These are phyloP conservation scores for Regulus satrapa DNA, from an alignment of 2,113 vertebrate genomes.

Conservation along the genomic window DNA sequence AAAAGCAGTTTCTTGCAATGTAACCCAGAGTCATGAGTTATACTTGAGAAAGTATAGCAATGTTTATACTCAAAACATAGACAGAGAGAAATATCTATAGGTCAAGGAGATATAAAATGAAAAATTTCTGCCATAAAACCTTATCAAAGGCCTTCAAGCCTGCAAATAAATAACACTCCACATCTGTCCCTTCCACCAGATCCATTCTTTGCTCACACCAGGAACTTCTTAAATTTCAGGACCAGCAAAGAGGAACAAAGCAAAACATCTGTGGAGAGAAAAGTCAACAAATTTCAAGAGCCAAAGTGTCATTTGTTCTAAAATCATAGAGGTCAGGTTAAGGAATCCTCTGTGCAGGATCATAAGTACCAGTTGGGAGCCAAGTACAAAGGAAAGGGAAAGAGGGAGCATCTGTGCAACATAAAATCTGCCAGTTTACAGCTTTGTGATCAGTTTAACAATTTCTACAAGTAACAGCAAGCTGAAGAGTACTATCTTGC, in stretches of 20 bases:
- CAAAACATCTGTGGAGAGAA: conserved; percentile 65
- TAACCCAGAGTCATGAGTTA: background rate
- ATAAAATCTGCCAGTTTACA: conserved; percentile 1
- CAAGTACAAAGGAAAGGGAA: conserved; percentile 42
- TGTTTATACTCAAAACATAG: background rate
- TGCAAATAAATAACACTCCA: background rate
- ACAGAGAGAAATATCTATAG: background rate
- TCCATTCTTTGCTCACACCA: background rate
- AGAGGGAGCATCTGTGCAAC: conserved; percentile 17
- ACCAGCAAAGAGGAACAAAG: conserved; percentile 52
- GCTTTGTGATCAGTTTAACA: background rate
- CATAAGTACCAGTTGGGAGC: conserved; percentile 25
- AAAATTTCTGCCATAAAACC: background rate
- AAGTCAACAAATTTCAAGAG: conserved; percentile 72
- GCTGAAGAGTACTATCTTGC: background rate
- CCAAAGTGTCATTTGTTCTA: conserved; percentile 34
- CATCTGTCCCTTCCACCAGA: conserved; percentile 4
- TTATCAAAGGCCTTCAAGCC: conserved; percentile 1
- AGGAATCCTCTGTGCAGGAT: conserved; percentile 49
- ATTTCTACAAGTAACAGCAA: background rate
- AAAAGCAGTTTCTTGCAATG: background rate
- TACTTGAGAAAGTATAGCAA: background rate
- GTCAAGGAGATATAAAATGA: background rate
- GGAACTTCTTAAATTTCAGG: conserved; percentile 69
- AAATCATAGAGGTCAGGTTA: conserved; percentile 49